phyloP scores from a whole-genome alignment of 2,888 invertebrate species.

The Tetragonisca angustula region DNA sequence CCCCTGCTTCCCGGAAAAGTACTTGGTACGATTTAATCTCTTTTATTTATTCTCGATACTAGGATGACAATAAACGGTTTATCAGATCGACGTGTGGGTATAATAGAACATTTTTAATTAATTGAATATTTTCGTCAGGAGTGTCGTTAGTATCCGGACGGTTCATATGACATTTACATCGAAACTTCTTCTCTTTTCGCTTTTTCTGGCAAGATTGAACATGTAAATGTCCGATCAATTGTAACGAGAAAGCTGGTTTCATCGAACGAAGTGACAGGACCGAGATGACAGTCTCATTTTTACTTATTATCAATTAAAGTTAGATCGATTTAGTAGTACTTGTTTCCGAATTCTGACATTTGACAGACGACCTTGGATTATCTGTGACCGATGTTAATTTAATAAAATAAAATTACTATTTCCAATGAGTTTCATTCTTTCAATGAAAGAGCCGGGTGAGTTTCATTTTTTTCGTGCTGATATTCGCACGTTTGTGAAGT shows the following conservation, averaged over 20 bases:
- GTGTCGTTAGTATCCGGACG: slow-evolving; percentile 20
- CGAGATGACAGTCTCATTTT: not conserved
- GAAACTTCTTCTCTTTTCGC: not conserved
- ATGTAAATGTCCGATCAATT: slow-evolving; percentile 11
- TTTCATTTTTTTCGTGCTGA: not conserved
- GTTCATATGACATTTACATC: not conserved
- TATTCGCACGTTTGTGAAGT: not conserved
- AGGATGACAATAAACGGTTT: slow-evolving; percentile 55
- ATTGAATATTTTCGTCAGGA: slow-evolving; percentile 8
- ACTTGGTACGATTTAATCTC: slow-evolving; percentile 53
- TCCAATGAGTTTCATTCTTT: slow-evolving; percentile 4
- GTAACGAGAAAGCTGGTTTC: not conserved
- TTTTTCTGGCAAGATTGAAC: not conserved
- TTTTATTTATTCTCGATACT: slow-evolving; percentile 33
- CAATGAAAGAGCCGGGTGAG: not conserved
- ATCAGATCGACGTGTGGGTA: slow-evolving; percentile 44
- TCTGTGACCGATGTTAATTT: slow-evolving; percentile 48
- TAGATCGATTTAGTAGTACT: slow-evolving; percentile 16
- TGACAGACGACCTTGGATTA: slow-evolving; percentile 49
- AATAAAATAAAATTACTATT: slow-evolving; percentile 7
- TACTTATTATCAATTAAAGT: not conserved
- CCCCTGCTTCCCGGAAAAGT: slow-evolving; percentile 66
- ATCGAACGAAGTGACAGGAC: slow-evolving; percentile 13
- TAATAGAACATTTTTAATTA: slow-evolving; percentile 22
- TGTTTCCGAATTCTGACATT: slow-evolving; percentile 30